Percentiles rank a stretch among this genome's conserved stretches.
These are phyloP conservation scores for Syngnathoides biaculeatus DNA, from an alignment of 2,113 vertebrate genomes.

Conservation along the genomic window DNA sequence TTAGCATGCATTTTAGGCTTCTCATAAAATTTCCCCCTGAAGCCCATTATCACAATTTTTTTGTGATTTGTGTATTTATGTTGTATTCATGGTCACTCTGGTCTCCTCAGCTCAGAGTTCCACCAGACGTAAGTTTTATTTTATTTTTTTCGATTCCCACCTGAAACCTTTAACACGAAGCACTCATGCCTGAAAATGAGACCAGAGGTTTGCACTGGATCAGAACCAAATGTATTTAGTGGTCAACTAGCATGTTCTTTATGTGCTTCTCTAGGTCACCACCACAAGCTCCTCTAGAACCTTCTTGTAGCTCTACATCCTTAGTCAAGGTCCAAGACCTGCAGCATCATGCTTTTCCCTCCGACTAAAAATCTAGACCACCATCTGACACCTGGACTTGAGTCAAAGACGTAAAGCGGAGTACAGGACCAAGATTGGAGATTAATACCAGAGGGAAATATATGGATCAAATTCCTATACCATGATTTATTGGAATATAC, in stretches of 20 bases:
- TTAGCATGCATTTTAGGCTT: no score
- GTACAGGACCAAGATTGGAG: no score
- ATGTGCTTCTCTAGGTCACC: slow-evolving; percentile 31
- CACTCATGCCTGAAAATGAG: slow-evolving; percentile 7
- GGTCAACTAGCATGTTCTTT: not conserved
- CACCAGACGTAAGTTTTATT: slow-evolving; percentile 55
- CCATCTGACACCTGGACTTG: not conserved
- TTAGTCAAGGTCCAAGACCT: not conserved
- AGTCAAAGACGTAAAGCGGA: no score
- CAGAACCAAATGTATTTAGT: not conserved
- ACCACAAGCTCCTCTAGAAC: not conserved
- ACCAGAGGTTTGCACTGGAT: not conserved
- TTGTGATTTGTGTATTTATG: not conserved
- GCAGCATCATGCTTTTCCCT: not conserved
- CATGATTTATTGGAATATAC: no score
- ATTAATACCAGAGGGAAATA: no score
- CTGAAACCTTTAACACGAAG: not conserved
- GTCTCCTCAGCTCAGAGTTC: slow-evolving; percentile 47
- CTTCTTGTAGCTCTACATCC: slow-evolving; percentile 3
- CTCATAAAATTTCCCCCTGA: not conserved
- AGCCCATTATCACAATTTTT: not conserved
- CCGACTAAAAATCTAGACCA: not conserved
- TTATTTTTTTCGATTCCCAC: slow-evolving; percentile 15
- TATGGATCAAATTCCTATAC: no score
- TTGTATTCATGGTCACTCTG: slow-evolving; percentile 31